A percentile compares a stretch with the other conserved stretches of the same genome.
Conservation (phyloP, 2,113 vertebrate species). For the Macquaria australasica region DNA sequence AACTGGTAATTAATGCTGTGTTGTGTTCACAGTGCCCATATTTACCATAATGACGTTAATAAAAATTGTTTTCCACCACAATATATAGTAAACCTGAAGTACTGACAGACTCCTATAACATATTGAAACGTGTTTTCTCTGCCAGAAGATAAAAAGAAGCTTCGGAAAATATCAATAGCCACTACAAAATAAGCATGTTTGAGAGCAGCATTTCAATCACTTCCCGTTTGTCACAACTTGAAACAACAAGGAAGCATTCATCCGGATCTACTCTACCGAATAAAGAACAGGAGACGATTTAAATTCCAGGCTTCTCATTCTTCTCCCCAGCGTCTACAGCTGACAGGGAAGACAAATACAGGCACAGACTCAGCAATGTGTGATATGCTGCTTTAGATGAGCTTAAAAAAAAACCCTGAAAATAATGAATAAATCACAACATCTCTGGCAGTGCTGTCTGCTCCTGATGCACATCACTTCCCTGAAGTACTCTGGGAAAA, state of each 20-base stretch:
- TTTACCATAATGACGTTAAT: neutral
- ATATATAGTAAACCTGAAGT: neutral
- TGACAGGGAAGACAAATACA: conserved; percentile 22
- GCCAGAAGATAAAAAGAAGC: neutral
- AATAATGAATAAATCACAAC: conserved; percentile 47
- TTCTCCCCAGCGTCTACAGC: neutral
- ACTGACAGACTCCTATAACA: neutral
- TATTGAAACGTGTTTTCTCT: neutral
- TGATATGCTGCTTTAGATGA: conserved; percentile 29
- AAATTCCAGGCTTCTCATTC: neutral
- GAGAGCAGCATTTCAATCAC: neutral
- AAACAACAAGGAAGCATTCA: conserved; percentile 9
- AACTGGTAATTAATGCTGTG: neutral
- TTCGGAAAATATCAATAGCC: neutral
- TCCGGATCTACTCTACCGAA: conserved; percentile 21
- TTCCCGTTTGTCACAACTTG: neutral
- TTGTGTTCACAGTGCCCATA: neutral
- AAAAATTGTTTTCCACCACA: neutral
- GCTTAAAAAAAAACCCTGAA: conserved; percentile 4
- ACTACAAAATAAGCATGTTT: too few species aligned
- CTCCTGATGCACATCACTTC: conserved; percentile 33
- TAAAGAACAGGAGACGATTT: conserved; percentile 29
- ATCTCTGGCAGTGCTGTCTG: conserved; percentile 2
- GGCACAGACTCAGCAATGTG: conserved; percentile 6
- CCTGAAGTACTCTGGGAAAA: neutral